These are phyloP conservation scores for Streptopelia turtur DNA, from an alignment of 2,797 vertebrate species.

Conservation along the genomic window DNA sequence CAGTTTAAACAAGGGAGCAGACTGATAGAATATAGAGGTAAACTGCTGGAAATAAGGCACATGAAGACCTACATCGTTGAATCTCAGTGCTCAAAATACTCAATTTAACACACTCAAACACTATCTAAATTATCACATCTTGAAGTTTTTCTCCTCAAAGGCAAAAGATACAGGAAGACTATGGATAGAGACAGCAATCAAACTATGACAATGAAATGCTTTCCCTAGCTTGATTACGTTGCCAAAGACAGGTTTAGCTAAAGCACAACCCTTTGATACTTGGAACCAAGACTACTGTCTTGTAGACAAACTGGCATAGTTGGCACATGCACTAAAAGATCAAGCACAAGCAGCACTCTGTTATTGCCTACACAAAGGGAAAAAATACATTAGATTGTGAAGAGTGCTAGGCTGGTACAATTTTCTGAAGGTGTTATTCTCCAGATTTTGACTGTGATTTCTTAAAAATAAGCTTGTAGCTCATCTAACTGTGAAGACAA, in stretches of 20 bases:
- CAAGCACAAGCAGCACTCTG: constrained; percentile 15
- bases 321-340: constrained; percentile 40
- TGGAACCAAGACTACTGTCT: constrained; percentile 30
- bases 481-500: constrained; percentile 57
- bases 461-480: constrained; percentile 56
- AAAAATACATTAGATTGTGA: background rate
- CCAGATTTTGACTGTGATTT: constrained; percentile 33
- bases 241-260: constrained; percentile 3
- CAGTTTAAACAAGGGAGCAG: background rate
- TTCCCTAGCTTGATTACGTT: constrained; percentile 1
- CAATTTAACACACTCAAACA: background rate
- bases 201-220: background rate
- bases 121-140: background rate
- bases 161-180: background rate
- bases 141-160: background rate
- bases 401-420: constrained; percentile 8
- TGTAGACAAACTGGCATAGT: constrained; percentile 52
- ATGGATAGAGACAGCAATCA: background rate
- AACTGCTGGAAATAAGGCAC: background rate
- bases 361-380: constrained; percentile 19
- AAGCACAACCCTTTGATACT: constrained; percentile 28
- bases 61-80: background rate
- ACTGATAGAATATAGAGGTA: background rate
- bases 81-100: background rate
- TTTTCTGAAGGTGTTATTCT: constrained; percentile 54